phyloP scores from a whole-genome alignment of 92 coral and sea anemone genomes.

The Chrysogorgia sp. region DNA sequence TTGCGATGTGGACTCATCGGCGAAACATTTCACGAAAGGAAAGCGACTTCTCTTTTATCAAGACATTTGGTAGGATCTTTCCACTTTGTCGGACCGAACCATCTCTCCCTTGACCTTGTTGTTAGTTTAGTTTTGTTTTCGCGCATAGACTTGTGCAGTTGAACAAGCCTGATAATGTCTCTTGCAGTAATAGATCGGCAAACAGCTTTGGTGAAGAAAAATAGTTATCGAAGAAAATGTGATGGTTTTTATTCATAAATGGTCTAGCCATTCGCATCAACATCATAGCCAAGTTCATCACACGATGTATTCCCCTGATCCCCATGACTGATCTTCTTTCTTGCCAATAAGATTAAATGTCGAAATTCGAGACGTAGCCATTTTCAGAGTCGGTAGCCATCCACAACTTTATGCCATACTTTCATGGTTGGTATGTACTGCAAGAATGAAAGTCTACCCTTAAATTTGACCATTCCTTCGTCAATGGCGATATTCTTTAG shows the following conservation, averaged over 20 bases:
- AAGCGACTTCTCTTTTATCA: conserved; percentile 59
- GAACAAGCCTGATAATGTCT: conserved; percentile 59
- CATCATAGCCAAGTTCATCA: conserved; percentile 41
- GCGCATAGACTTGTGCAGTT: conserved; percentile 49
- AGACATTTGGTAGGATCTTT: conserved; percentile 58
- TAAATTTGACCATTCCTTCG: conserved; percentile 68
- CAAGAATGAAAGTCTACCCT: conserved; percentile 61
- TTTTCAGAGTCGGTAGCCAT: conserved; percentile 68
- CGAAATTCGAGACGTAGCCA: conserved; percentile 62
- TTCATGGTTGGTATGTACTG: conserved; percentile 68
- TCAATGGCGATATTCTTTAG: conserved; percentile 63
- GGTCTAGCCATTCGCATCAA: conserved; percentile 61
- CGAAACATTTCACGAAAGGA: conserved; percentile 54
- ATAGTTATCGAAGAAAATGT: conserved; percentile 62
- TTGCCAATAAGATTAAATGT: conserved; percentile 67
- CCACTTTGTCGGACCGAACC: conserved; percentile 34
- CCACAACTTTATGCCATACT: conserved; percentile 71
- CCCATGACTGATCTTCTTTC: conserved; percentile 37
- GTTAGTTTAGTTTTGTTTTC: conserved; percentile 48
- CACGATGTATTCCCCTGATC: conserved; percentile 22
- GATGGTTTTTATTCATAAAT: conserved; percentile 69
- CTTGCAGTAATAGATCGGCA: conserved; percentile 59
- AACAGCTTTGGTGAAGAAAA: conserved; percentile 52
- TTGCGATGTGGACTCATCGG: conserved; percentile 51
- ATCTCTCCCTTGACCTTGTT: conserved; percentile 58